These are phyloP conservation scores for Unio delphinus DNA, from an alignment of 2,888 invertebrate genomes.

Conservation along the genomic window DNA sequence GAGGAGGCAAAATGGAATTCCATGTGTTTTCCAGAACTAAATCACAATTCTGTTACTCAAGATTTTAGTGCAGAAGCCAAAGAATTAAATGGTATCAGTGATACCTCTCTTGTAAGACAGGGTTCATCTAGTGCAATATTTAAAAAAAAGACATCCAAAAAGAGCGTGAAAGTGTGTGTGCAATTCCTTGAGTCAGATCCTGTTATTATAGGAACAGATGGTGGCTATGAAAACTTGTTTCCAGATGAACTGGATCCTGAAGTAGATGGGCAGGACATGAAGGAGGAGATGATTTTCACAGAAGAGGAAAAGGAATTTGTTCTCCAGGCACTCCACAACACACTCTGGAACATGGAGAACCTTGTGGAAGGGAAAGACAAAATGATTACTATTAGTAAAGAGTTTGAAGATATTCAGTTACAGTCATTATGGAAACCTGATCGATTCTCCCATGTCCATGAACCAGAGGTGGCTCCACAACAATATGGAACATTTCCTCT, in stretches of 20 bases:
- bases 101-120: too few relatives aligned
- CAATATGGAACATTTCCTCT: slow-evolving; percentile 57
- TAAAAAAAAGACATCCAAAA: too few relatives aligned
- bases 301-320: slow-evolving; percentile 63
- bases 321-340: slow-evolving; percentile 58
- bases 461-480: slow-evolving; percentile 27
- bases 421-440: slow-evolving; percentile 47
- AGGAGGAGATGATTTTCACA: slow-evolving; percentile 47
- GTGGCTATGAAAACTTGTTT: slow-evolving; percentile 55
- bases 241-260: slow-evolving; percentile 34
- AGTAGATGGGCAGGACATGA: slow-evolving; percentile 13
- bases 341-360: slow-evolving; percentile 60
- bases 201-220: slow-evolving; percentile 57
- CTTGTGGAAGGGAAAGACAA: slow-evolving; percentile 22
- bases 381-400: slow-evolving; percentile 42
- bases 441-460: slow-evolving; percentile 47
- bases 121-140: too few relatives aligned
- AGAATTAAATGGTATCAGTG: too few relatives aligned
- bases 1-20: slow-evolving; percentile 34
- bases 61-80: too few relatives aligned
- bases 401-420: slow-evolving; percentile 57
- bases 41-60: slow-evolving; percentile 7
- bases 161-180: slow-evolving; percentile 14
- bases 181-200: slow-evolving; percentile 45
- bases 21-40: slow-evolving; percentile 31